Evolutionary conservation across 2,113 vertebrate species (phyloP).

Genomic region (Corvus moneduloides): DNA sequence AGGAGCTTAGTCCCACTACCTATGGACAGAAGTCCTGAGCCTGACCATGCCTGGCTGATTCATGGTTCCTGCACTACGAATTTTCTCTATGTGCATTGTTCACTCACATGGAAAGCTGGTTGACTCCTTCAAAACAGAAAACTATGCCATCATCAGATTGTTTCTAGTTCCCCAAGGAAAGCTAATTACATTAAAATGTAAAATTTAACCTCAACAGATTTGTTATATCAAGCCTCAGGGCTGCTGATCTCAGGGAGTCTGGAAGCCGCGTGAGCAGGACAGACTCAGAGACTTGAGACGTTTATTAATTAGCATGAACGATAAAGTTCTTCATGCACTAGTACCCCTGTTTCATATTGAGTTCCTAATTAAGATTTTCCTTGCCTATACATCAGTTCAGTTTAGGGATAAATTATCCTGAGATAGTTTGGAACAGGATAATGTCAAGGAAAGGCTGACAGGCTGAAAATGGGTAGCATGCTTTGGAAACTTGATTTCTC

Average conservation of each 20-base stretch:
- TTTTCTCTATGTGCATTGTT: neutral
- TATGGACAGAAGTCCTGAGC: neutral
- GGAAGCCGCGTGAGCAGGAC: neutral
- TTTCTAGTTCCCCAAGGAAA: neutral
- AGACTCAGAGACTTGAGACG: neutral
- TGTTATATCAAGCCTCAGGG: neutral
- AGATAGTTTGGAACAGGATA: neutral
- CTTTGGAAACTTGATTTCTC: neutral
- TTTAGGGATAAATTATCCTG: neutral
- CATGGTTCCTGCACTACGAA: neutral
- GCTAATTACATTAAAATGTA: neutral
- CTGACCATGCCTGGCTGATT: neutral
- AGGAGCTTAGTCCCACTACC: neutral
- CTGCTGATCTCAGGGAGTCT: neutral
- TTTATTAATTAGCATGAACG: neutral
- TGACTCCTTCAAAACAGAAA: neutral
- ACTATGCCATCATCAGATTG: neutral
- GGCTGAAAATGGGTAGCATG: neutral
- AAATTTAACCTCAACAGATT: neutral
- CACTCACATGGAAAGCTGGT: neutral
- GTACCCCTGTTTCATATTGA: neutral
- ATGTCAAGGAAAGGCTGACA: neutral
- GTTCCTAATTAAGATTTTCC: neutral
- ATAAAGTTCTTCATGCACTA: neutral
- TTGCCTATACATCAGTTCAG: neutral